Evolutionary conservation across 2,113 vertebrate genomes (phyloP).

Genomic region (Alethe diademata): DNA sequence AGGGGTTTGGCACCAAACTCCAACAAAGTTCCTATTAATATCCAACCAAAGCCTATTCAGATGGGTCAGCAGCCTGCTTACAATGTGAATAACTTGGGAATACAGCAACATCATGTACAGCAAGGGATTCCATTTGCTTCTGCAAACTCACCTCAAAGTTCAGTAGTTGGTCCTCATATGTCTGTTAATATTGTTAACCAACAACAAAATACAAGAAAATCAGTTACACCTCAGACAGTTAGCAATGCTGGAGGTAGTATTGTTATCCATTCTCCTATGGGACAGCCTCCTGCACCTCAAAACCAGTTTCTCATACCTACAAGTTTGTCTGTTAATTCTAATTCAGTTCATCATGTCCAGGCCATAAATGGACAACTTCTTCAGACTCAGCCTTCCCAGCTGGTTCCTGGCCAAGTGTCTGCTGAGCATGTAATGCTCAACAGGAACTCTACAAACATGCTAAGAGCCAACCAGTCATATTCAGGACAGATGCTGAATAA

Average conservation of each 20-base stretch:
- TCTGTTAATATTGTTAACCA: slow-evolving; percentile 81
- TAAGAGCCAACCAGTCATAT: slow-evolving; percentile 81
- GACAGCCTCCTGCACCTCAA: slow-evolving; percentile 82
- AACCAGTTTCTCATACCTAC: slow-evolving; percentile 91
- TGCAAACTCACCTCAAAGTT: slow-evolving; percentile 76
- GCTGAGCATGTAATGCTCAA: slow-evolving; percentile 81
- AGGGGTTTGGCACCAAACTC: slow-evolving; percentile 86
- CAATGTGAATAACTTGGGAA: slow-evolving; percentile 82
- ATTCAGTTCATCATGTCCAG: slow-evolving; percentile 86
- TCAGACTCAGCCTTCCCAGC: slow-evolving; percentile 79
- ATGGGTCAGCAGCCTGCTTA: slow-evolving; percentile 88
- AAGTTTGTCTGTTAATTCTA: slow-evolving; percentile 84
- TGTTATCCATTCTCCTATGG: slow-evolving; percentile 85
- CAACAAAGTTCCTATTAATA: slow-evolving; percentile 85
- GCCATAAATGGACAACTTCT: slow-evolving; percentile 85
- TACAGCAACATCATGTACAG: slow-evolving; percentile 79
- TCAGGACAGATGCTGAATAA: slow-evolving; percentile 85
- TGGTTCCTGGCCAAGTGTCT: slow-evolving; percentile 75
- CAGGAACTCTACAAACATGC: slow-evolving; percentile 77
- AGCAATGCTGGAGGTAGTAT: slow-evolving; percentile 76
- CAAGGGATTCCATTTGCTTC: slow-evolving; percentile 79
- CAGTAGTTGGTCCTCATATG: slow-evolving; percentile 79
- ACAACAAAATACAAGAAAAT: slow-evolving; percentile 77
- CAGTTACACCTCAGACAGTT: slow-evolving; percentile 75
- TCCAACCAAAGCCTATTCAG: slow-evolving; percentile 94